These are phyloP conservation scores for Patella pellucida DNA, from an alignment of 2,888 invertebrate species.

Conservation along the genomic window DNA sequence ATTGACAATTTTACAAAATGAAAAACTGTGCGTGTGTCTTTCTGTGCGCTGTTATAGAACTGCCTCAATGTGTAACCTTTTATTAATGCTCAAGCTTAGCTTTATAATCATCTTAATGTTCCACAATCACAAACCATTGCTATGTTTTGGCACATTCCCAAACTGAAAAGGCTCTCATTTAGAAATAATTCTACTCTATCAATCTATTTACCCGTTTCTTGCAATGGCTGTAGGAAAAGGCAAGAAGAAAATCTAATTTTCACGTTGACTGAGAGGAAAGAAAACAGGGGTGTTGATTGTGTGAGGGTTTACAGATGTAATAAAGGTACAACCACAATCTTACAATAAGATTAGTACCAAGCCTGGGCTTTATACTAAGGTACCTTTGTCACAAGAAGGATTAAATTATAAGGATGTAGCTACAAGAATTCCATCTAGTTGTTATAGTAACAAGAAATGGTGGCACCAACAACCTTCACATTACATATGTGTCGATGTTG, in stretches of 20 bases:
- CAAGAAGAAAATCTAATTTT: constrained; percentile 26
- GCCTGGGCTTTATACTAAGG: too few relatives aligned
- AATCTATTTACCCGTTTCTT: background rate
- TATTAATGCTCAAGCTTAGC: constrained; percentile 14
- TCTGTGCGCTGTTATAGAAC: background rate
- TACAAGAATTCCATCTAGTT: too few relatives aligned
- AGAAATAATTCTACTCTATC: background rate
- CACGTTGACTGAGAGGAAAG: constrained; percentile 25
- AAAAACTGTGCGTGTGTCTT: background rate
- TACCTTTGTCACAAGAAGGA: too few relatives aligned
- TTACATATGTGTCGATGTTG: too few relatives aligned
- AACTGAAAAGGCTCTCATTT: background rate
- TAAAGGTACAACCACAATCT: too few relatives aligned
- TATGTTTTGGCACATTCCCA: constrained; percentile 2
- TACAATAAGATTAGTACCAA: too few relatives aligned
- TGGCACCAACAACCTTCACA: too few relatives aligned
- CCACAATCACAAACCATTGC: constrained; percentile 12
- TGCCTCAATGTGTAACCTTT: background rate
- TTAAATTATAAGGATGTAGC: too few relatives aligned
- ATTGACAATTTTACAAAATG: background rate
- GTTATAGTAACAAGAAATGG: too few relatives aligned
- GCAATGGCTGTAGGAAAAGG: constrained; percentile 8
- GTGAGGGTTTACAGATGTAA: too few relatives aligned
- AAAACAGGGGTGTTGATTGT: constrained; percentile 24
- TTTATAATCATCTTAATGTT: constrained; percentile 23